Conservation (phyloP, 2,113 vertebrate genomes). For the Microcebus jonahi region DNA sequence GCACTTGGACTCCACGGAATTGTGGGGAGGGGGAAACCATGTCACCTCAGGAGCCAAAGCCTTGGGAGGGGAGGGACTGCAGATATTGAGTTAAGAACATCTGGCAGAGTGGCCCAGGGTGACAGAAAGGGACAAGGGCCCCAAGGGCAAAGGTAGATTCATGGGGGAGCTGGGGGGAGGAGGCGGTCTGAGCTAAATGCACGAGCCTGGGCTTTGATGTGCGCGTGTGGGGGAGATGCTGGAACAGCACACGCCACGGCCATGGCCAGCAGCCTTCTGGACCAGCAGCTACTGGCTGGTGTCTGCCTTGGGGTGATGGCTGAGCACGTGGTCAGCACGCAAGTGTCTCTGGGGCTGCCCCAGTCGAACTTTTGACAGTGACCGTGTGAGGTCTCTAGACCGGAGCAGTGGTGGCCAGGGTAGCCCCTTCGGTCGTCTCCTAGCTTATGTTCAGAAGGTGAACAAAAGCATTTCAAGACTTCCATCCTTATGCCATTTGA, state of each 20-base stretch:
- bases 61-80: neutral
- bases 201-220: neutral
- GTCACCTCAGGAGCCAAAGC: neutral
- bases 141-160: neutral
- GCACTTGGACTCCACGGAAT: neutral
- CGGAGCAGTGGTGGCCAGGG: neutral
- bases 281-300: neutral
- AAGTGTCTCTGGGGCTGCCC: neutral
- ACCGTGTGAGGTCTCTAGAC: neutral
- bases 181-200: neutral
- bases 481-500: neutral
- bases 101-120: neutral
- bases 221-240: neutral
- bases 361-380: neutral
- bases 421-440: neutral
- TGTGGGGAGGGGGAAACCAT: neutral
- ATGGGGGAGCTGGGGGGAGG: no score
- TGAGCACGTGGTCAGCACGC: neutral
- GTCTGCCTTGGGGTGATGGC: neutral
- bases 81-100: neutral
- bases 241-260: neutral
- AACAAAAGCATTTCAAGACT: neutral
- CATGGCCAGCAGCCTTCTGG: neutral
- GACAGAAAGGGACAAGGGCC: neutral
- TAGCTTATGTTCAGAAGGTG: neutral